Evolutionary conservation across 2,888 invertebrate genomes (phyloP), one percentile per base, ranked within the genome.

Genomic region (Oxytorus armatus): DNA sequence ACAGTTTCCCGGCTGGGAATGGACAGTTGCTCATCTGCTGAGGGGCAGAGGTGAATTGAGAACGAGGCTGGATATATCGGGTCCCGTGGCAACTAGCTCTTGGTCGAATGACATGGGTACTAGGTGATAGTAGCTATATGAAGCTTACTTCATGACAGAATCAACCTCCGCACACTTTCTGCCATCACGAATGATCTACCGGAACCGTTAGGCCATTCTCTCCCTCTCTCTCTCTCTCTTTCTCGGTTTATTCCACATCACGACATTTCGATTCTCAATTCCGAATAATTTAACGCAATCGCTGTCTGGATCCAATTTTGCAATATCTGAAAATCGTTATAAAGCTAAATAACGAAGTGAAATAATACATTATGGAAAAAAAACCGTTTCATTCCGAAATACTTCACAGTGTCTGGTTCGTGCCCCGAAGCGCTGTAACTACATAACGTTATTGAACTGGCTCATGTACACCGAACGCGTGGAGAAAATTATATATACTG

Each of bases 21-120:
- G 88, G 87, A 87, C 89, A 88, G 86, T 88, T 87, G 87, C 79
- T 72, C 36, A 74, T 74, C 81, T 73, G 77, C 63, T 77, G 83
- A 83, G 81, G n/a, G 78, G 65, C 65, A 72, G 53, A 75, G 77
- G 61, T 81, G 69, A 72, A 78, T n/a, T 75, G 23, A 70, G 49
- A 49, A 36, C 47, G 59, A 36, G 57, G 36, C 23, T 18, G 70
- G 63, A n/a, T n/a, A n/a, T 51, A 73, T 39, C 74, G 70, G 21
- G 36, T 21, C 53, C 47, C 21, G 42, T 51, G 16, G 21, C 21
- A 39, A n/a, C 14, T 49, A 65, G 14, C 47, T 33, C 49, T 61
- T 47, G 68, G 57, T 21, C 44, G 59, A 73, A 61, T 47, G 23
- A 47, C 70, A 77, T 59, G 51, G 39, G 69, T 77, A 68, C 44